These are phyloP conservation scores for Aplodontia rufa DNA, from an alignment of 2,113 vertebrate genomes.

Conservation along the genomic window DNA sequence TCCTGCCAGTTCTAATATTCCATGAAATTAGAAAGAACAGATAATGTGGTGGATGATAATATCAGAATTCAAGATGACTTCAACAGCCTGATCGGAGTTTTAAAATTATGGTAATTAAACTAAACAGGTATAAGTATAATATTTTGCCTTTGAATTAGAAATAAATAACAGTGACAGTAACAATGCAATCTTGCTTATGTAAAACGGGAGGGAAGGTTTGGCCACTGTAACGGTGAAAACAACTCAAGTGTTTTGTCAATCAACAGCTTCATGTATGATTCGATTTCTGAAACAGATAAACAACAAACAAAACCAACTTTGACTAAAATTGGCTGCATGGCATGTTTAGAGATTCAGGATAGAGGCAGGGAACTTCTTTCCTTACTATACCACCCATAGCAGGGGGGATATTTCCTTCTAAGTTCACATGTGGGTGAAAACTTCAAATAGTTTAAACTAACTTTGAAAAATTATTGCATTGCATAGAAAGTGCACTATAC, in stretches of 20 bases:
- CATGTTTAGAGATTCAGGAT: neutral
- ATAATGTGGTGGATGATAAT: neutral
- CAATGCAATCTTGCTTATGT: neutral
- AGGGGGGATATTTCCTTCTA: too few relatives aligned
- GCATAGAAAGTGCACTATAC: neutral
- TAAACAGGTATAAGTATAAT: neutral
- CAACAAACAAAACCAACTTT: neutral
- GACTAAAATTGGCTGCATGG: neutral
- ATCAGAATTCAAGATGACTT: neutral
- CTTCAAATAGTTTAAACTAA: neutral
- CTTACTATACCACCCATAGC: rapidly evolving
- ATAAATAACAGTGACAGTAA: neutral
- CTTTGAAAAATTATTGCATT: neutral
- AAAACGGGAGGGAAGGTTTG: neutral
- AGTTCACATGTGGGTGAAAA: neutral
- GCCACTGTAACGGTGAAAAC: neutral
- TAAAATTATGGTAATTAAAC: neutral
- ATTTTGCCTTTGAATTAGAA: neutral
- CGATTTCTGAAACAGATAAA: neutral
- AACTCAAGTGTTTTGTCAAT: neutral
- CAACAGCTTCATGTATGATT: neutral
- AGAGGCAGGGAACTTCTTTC: neutral
- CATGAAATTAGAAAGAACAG: neutral
- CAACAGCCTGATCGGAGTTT: neutral
- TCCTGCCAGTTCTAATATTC: neutral